These are phyloP conservation scores for Ceuthmochares aereus DNA, from an alignment of 2,113 vertebrate genomes.

Conservation along the genomic window DNA sequence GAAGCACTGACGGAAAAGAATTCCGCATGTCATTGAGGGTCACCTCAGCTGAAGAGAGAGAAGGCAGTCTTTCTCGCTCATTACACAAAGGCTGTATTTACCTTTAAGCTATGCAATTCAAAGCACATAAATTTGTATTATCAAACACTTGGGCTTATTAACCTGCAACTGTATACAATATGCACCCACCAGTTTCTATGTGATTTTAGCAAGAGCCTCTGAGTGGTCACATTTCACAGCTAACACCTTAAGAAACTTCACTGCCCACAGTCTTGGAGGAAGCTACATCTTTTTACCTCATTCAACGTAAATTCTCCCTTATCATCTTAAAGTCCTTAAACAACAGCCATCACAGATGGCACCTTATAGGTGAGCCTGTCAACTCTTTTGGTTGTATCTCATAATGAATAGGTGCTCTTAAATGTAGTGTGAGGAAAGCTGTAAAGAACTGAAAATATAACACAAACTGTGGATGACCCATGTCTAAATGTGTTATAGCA, in stretches of 20 bases:
- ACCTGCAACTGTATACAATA: neutral
- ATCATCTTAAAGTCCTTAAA: neutral
- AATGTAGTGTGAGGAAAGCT: neutral
- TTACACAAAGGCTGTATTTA: neutral
- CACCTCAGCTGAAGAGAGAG: neutral
- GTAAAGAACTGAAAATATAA: neutral
- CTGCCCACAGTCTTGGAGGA: neutral
- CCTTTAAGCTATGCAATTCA: neutral
- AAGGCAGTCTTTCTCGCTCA: neutral
- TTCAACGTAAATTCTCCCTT: neutral
- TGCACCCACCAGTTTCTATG: rapidly evolving
- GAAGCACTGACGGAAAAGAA: neutral
- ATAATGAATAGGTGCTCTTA: neutral
- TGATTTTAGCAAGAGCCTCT: neutral
- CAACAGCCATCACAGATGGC: neutral
- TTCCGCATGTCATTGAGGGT: neutral
- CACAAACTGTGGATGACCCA: neutral
- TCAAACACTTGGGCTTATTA: neutral
- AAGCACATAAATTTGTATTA: neutral
- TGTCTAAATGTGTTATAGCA: neutral
- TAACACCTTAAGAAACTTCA: neutral
- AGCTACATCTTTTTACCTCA: neutral
- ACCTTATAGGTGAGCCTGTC: neutral
- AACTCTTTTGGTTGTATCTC: neutral
- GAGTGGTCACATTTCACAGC: neutral